A percentile compares a stretch with the other conserved stretches of the same genome.
Conservation (phyloP, 2,113 vertebrate species). For the Monarcha castaneiventris region DNA sequence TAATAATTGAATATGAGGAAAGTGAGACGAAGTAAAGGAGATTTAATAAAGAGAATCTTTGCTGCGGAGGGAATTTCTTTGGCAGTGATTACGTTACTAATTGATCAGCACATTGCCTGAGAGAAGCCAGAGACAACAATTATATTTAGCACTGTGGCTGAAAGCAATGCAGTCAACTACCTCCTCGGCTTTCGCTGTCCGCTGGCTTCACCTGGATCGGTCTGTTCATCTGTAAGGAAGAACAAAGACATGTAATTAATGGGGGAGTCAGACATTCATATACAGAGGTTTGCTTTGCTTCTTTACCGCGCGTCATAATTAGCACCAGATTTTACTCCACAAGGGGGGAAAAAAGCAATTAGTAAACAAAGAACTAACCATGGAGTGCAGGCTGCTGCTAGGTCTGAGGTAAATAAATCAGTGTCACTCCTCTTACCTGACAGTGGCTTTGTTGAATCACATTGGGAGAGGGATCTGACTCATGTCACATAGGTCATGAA, state of each 20-base stretch:
- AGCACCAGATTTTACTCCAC: background rate
- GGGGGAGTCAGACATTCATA: background rate
- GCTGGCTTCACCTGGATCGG: constrained; percentile 99
- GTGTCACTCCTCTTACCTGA: background rate
- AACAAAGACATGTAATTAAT: constrained; percentile 32
- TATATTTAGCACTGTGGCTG: constrained; percentile 62
- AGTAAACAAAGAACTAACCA: background rate
- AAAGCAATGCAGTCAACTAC: constrained; percentile 87
- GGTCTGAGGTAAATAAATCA: background rate
- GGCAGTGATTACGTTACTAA: constrained; percentile 71
- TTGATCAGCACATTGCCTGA: constrained; percentile 68
- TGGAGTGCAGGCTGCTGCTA: background rate
- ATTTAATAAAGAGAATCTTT: constrained; percentile 72
- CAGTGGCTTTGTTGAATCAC: background rate
- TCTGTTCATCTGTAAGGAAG: constrained; percentile 93
- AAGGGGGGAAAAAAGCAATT: background rate
- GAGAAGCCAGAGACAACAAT: constrained; percentile 68
- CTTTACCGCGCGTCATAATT: background rate
- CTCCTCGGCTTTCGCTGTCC: constrained; percentile 99
- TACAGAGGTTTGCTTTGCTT: background rate
- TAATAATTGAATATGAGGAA: constrained; percentile 75
- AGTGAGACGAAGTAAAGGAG: constrained; percentile 60
- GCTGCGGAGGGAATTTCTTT: constrained; percentile 66
- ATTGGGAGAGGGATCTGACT: background rate
- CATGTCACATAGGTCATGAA: background rate